A percentile compares a stretch with the other conserved stretches of the same genome.
phyloP scores from a whole-genome alignment of 2,888 invertebrate genomes.

The Melanchra persicariae region DNA sequence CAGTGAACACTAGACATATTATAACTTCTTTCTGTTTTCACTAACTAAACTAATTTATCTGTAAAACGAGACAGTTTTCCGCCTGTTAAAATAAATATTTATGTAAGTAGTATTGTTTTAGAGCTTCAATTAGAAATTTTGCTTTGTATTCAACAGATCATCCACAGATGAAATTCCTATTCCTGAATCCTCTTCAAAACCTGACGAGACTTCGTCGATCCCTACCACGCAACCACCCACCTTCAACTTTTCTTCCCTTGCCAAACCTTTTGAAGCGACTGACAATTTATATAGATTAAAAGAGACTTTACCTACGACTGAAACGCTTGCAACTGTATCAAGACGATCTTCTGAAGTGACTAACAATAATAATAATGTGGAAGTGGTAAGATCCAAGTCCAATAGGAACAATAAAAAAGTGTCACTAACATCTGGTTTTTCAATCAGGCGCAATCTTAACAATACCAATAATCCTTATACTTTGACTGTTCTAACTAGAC shows the following conservation, averaged over 20 bases:
- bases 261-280: conserved; percentile 89
- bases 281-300: conserved; percentile 83
- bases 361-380: conserved; percentile 79
- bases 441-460: conserved; percentile 84
- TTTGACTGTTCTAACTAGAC: conserved; percentile 84
- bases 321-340: conserved; percentile 74
- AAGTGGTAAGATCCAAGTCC: conserved; percentile 74
- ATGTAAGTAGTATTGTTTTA: conserved; percentile 72
- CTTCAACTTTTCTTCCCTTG: conserved; percentile 86
- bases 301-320: conserved; percentile 82
- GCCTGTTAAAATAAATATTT: conserved; percentile 65
- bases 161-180: conserved; percentile 88
- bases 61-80: conserved; percentile 39
- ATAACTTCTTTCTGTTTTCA: conserved; percentile 63
- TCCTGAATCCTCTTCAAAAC: conserved; percentile 85
- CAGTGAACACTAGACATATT: conserved; percentile 55
- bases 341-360: conserved; percentile 78
- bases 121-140: conserved; percentile 88
- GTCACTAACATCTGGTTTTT: conserved; percentile 88
- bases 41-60: conserved; percentile 67
- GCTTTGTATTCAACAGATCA: conserved; percentile 91
- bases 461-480: conserved; percentile 86
- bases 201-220: conserved; percentile 78
- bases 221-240: conserved; percentile 75
- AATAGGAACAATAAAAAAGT: conserved; percentile 79